These are phyloP conservation scores for Halcyon smyrnensis DNA, from an alignment of 2,797 vertebrate species.

Conservation along the genomic window DNA sequence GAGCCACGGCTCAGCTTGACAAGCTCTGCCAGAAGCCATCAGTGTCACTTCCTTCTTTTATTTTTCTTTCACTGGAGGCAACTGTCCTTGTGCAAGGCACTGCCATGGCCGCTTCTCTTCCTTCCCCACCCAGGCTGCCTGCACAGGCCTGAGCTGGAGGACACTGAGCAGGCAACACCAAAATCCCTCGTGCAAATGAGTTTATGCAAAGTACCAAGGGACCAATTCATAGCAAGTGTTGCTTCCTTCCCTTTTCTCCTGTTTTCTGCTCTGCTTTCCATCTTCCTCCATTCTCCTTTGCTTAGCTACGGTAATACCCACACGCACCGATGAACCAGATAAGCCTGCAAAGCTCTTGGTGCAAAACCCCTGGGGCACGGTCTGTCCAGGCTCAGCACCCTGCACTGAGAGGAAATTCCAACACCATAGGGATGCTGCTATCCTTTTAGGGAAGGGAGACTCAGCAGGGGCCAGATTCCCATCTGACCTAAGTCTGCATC, in stretches of 20 bases:
- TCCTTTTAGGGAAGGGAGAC: not conserved
- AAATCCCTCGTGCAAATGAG: accelerated
- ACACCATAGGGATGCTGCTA: not conserved
- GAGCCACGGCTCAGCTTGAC: accelerated
- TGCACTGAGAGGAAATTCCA: not conserved
- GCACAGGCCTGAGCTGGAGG: not conserved
- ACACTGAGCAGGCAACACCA: not conserved
- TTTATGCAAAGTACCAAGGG: not conserved
- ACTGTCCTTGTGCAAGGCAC: not conserved
- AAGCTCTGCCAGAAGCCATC: not conserved
- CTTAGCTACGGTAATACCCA: not conserved
- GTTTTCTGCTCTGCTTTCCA: not conserved
- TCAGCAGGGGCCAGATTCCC: not conserved
- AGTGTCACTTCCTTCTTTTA: not conserved
- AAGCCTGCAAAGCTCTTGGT: not conserved
- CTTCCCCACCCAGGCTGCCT: not conserved
- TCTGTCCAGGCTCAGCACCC: not conserved
- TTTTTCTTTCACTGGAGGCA: not conserved
- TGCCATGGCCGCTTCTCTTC: not conserved
- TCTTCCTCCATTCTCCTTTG: not conserved
- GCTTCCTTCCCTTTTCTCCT: not conserved
- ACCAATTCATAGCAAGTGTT: not conserved
- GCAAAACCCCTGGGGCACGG: not conserved
- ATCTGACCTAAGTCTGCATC: not conserved
- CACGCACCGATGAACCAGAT: accelerated